Evolutionary conservation across 2,888 invertebrate genomes (phyloP).

Genomic region (Agrotis puta): DNA sequence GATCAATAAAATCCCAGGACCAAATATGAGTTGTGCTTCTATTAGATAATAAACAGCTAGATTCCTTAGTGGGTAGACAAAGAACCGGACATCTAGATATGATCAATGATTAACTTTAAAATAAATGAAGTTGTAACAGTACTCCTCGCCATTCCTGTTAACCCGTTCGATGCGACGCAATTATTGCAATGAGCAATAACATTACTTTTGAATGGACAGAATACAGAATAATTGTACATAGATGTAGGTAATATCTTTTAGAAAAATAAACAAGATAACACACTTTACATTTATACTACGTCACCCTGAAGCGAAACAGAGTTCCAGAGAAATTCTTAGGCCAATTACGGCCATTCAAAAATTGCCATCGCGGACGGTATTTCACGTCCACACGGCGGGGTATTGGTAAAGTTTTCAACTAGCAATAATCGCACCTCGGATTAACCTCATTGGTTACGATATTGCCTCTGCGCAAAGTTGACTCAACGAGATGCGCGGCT

Average conservation of each 20-base stretch:
- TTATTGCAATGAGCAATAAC: conserved; percentile 39
- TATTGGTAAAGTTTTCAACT: conserved; percentile 96
- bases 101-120: conserved; percentile 41
- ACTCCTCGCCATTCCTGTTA: conserved; percentile 35
- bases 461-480: conserved; percentile 98
- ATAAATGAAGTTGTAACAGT: conserved; percentile 46
- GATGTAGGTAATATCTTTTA: not conserved
- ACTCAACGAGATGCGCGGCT: conserved; percentile 49
- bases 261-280: not conserved
- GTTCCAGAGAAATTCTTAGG: conserved; percentile 55
- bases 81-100: conserved; percentile 58
- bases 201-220: conserved; percentile 29
- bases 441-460: conserved; percentile 97
- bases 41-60: conserved; percentile 34
- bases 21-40: not conserved
- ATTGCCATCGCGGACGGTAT: conserved; percentile 89
- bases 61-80: conserved; percentile 52
- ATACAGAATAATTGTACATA: conserved; percentile 2
- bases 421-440: conserved; percentile 97
- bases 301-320: accelerated
- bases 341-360: conserved; percentile 83
- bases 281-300: too few relatives aligned
- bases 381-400: conserved; percentile 89
- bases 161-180: conserved; percentile 25
- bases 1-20: conserved; percentile 1